A percentile compares a stretch with the other conserved stretches of the same genome.
Evolutionary conservation across 2,797 vertebrate genomes (phyloP).

Genomic region (Hippopotamyrus pictus): DNA sequence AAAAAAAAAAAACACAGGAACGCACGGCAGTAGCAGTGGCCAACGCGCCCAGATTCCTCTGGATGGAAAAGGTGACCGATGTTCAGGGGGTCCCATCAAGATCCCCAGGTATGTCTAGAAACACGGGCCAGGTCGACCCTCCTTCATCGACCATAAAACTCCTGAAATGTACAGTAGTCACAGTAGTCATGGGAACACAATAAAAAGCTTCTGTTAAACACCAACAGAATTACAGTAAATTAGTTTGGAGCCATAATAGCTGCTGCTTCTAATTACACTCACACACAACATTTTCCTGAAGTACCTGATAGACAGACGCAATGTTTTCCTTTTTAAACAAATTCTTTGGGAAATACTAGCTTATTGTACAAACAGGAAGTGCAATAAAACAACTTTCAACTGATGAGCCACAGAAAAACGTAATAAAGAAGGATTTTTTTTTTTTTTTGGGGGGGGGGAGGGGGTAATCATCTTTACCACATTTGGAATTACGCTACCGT

Average conservation of each 20-base stretch:
- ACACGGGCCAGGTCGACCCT: neutral
- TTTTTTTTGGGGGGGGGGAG: neutral
- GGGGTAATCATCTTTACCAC: neutral
- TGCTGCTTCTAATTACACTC: neutral
- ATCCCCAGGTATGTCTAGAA: neutral
- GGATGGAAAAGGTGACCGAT: neutral
- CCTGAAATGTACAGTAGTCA: neutral
- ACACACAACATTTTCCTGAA: neutral
- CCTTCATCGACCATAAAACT: neutral
- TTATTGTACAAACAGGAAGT: neutral
- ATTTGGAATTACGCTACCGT: neutral
- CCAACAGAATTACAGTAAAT: neutral
- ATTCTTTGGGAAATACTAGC: neutral
- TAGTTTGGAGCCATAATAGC: neutral
- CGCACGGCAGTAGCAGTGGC: neutral
- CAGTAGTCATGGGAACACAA: neutral
- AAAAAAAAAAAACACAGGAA: neutral
- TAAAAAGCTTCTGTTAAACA: neutral
- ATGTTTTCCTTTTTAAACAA: neutral
- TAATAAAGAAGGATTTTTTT: neutral
- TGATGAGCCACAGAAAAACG: neutral
- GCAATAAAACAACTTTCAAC: neutral
- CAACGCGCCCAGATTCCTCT: neutral
- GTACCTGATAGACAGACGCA: neutral
- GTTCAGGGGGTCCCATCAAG: neutral